Evolutionary conservation across 2,888 invertebrate genomes (phyloP), one percentile per base, ranked within the genome.

Genomic region (Crepidodera aurea): DNA sequence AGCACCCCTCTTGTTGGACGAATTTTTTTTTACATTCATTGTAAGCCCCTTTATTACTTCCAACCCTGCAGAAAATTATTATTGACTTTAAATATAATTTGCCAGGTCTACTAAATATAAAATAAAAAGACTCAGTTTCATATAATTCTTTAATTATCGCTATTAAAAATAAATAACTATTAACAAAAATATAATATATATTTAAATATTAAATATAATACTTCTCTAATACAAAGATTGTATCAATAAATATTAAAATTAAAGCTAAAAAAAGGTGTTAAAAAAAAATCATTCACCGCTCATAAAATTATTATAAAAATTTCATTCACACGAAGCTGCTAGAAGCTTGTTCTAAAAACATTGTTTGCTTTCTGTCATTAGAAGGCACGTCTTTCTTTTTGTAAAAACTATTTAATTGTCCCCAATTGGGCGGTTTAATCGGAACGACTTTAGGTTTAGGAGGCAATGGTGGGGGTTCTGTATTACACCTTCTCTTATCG

Each of bases 391-490:
- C 69, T 55, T 70, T 70, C n/a, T n/a, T 65, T 78, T 78, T 18
- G 12, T 40, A 40, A 40, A 40, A 40, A 40, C 76, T 77, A 63
- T 71, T 79, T 19, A 62, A n/a, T 73, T 79, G 78, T 25, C 80
- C 85, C 87, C 86, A 86, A 76, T 86, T 85, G 8, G 83, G 83
- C 51, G 86, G 85, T 69, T 85, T 87, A n/a, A 86, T 85, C 46
- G 88, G 85, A 61, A 89, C 78, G 74, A 88, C 86, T 81, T 90
- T 90, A 51, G 90, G 90, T 80, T 91, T 91, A 15, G 91, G 91
- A 16, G 90, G 90, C 70, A 90, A 81, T 2, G 90, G 90, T 0
- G 90, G 91, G 34, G 90, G 90, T 70, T 83, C 79, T n/a, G 54
- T 63, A 51, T 25, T 64, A 6, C 6, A n/a, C 34, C 62, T 68